These are phyloP conservation scores for Enteromius afrohamiltoni DNA, from an alignment of 2,797 vertebrate genomes.

Conservation along the genomic window DNA sequence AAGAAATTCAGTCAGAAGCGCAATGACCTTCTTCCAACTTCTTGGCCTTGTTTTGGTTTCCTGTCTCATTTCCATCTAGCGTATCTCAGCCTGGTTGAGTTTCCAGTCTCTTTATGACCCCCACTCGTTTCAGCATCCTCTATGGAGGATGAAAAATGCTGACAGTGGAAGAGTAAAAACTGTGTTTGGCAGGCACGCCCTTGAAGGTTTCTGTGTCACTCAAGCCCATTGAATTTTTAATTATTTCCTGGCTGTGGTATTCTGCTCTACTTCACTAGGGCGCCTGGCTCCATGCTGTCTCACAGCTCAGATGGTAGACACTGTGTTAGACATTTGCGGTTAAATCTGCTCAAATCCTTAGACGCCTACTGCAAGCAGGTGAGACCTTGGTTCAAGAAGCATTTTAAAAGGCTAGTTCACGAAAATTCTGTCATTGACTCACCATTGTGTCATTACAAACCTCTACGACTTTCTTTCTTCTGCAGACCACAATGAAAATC, in stretches of 20 bases:
- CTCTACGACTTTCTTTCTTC: not conserved
- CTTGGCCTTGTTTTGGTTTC: slow-evolving; percentile 34
- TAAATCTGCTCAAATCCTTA: slow-evolving; percentile 54
- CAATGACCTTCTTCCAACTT: slow-evolving; percentile 22
- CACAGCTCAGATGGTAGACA: slow-evolving; percentile 52
- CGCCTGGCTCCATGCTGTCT: slow-evolving; percentile 57
- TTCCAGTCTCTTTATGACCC: slow-evolving; percentile 67
- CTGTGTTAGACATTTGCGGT: slow-evolving; percentile 53
- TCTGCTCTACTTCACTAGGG: slow-evolving; percentile 65
- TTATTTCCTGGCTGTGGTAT: slow-evolving; percentile 84
- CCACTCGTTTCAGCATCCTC: slow-evolving; percentile 65
- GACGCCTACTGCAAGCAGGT: slow-evolving; percentile 50
- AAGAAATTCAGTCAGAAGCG: slow-evolving; percentile 22
- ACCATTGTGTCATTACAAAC: not conserved
- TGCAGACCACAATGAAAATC: not conserved
- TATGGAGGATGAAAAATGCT: slow-evolving; percentile 72
- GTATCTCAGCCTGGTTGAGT: slow-evolving; percentile 54
- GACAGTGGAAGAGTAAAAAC: slow-evolving; percentile 79
- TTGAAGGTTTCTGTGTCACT: slow-evolving; percentile 88
- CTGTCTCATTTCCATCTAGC: slow-evolving; percentile 57
- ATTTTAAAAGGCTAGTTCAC: slow-evolving; percentile 5
- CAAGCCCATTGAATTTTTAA: slow-evolving; percentile 88
- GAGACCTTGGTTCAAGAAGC: slow-evolving; percentile 33
- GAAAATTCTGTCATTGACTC: not conserved
- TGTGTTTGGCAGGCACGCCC: slow-evolving; percentile 82